phyloP scores from a whole-genome alignment of 1,140 invertebrate species.

The Drosophila littoralis region DNA sequence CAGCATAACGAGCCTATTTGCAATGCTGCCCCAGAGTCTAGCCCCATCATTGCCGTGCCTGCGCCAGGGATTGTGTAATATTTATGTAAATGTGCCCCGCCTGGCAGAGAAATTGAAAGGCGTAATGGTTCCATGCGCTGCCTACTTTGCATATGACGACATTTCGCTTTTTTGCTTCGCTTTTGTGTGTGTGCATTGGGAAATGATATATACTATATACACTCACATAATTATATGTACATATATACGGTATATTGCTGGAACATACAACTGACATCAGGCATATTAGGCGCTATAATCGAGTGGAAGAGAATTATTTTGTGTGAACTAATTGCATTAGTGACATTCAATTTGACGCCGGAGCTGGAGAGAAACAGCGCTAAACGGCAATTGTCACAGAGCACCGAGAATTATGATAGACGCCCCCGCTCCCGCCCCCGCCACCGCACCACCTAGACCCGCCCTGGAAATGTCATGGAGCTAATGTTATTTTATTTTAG shows the following conservation, averaged over 20 bases:
- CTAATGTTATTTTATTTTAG: slow-evolving; percentile 46
- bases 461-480: slow-evolving; percentile 28
- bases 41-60: slow-evolving; percentile 24
- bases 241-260: slow-evolving; percentile 23
- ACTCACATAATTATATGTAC: slow-evolving; percentile 4
- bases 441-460: too few species aligned
- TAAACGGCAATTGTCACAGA: slow-evolving; percentile 79
- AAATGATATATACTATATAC: slow-evolving; percentile 43
- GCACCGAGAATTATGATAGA: slow-evolving; percentile 56
- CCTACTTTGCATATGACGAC: slow-evolving; percentile 66
- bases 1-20: slow-evolving; percentile 76
- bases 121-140: slow-evolving; percentile 70
- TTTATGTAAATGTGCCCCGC: slow-evolving; percentile 69
- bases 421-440: slow-evolving; percentile 5
- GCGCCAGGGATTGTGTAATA: slow-evolving; percentile 61
- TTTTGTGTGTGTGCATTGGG: slow-evolving; percentile 47
- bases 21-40: slow-evolving; percentile 61
- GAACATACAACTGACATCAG: slow-evolving; percentile 70
- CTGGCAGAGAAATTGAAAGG: slow-evolving; percentile 73
- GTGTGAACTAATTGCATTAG: slow-evolving; percentile 83
- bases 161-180: slow-evolving; percentile 21
- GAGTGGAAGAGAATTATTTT: slow-evolving; percentile 83
- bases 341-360: slow-evolving; percentile 81
- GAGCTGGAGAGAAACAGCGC: slow-evolving; percentile 45
- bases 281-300: slow-evolving; percentile 79